phyloP scores from a whole-genome alignment of 2,797 vertebrate species.

The Danio kyathit region DNA sequence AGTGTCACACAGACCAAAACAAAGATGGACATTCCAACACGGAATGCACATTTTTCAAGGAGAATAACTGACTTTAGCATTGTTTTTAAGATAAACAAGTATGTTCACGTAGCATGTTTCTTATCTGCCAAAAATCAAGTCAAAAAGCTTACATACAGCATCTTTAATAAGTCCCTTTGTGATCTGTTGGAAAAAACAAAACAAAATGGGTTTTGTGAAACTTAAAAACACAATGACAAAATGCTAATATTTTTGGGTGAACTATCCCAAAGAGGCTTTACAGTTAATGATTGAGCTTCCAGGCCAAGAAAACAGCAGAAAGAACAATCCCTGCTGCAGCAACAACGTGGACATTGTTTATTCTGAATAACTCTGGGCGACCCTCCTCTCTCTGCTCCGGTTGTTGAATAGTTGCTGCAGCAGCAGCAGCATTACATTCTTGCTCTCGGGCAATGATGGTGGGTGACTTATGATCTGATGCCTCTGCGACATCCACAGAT shows the following conservation, averaged over 20 bases:
- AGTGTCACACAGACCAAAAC: too few relatives aligned
- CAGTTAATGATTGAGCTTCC: slow-evolving; percentile 73
- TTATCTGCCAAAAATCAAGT: too few relatives aligned
- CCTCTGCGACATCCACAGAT: neutral
- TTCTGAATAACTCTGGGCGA: neutral
- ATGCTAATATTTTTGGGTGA: neutral
- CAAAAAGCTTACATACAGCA: too few relatives aligned
- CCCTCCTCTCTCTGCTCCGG: slow-evolving; percentile 39
- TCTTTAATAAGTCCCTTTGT: neutral
- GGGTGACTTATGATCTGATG: slow-evolving; percentile 14
- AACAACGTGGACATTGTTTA: slow-evolving; percentile 47
- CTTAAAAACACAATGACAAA: neutral
- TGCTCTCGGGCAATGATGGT: neutral
- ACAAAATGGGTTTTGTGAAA: neutral
- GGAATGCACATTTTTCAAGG: too few relatives aligned
- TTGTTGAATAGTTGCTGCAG: neutral
- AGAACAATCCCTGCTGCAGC: slow-evolving; percentile 67
- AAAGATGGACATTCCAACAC: too few relatives aligned
- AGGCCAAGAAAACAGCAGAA: slow-evolving; percentile 70
- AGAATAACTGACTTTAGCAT: too few relatives aligned
- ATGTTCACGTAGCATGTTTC: too few relatives aligned
- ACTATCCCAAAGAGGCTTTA: slow-evolving; percentile 20
- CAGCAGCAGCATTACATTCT: slow-evolving; percentile 20
- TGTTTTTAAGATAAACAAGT: too few relatives aligned
- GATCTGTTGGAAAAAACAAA: neutral